phyloP scores from a whole-genome alignment of 2,888 invertebrate species.

The Erebia aethiops region DNA sequence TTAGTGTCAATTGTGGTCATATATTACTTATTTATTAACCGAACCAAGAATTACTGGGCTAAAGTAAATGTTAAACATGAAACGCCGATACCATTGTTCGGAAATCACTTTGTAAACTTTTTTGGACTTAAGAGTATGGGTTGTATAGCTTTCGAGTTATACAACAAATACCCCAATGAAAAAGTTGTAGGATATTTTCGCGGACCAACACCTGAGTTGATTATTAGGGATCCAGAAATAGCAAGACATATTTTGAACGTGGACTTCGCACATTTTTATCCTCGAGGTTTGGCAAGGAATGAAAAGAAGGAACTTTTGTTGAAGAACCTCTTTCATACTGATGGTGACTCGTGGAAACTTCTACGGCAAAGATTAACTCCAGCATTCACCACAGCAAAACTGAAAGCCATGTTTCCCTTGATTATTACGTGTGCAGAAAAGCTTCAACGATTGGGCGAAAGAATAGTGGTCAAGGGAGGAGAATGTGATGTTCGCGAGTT shows the following conservation, averaged over 20 bases:
- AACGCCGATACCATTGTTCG: constrained; percentile 56
- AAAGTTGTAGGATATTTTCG: constrained; percentile 58
- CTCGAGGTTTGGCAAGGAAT: constrained; percentile 41
- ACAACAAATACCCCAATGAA: constrained; percentile 42
- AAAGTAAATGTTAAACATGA: constrained; percentile 58
- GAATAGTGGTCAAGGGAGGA: constrained; percentile 32
- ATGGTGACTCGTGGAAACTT: constrained; percentile 67
- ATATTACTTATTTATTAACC: constrained; percentile 24
- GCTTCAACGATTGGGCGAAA: constrained; percentile 41
- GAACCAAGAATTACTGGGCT: constrained; percentile 52
- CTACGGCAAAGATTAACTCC: constrained; percentile 64
- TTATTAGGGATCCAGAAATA: constrained; percentile 62
- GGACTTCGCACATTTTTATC: constrained; percentile 60
- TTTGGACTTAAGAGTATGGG: constrained; percentile 50
- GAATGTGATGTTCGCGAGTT: constrained; percentile 47
- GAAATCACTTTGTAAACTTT: constrained; percentile 52
- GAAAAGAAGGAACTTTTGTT: constrained; percentile 50
- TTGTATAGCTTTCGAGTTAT: constrained; percentile 47
- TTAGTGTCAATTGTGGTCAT: constrained; percentile 9
- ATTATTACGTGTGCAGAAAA: constrained; percentile 63
- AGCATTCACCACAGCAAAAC: constrained; percentile 64
- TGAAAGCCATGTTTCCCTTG: constrained; percentile 68
- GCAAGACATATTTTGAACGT: constrained; percentile 54
- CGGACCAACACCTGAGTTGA: constrained; percentile 57
- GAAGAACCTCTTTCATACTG: constrained; percentile 56